Evolutionary conservation across 2,888 invertebrate genomes (phyloP).

Genomic region (Phymatocera aterrima): DNA sequence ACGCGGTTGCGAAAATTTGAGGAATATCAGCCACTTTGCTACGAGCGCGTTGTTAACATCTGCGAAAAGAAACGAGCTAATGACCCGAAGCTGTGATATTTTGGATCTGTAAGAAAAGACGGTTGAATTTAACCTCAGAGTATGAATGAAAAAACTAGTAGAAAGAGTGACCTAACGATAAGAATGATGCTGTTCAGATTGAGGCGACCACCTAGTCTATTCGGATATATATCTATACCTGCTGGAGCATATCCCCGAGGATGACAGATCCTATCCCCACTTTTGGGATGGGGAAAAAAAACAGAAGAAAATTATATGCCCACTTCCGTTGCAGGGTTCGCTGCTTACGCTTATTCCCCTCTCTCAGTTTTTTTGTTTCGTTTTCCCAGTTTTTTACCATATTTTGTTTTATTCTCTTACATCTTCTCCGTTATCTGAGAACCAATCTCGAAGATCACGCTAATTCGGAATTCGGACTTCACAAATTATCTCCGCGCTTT

Average conservation of each 20-base stretch:
- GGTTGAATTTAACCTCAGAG: background rate
- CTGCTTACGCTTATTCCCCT: background rate
- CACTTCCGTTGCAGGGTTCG: constrained; percentile 17
- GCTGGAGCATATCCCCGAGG: background rate
- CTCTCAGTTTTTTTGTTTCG: background rate
- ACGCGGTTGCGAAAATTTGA: too few species aligned
- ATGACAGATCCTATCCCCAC: constrained; percentile 10
- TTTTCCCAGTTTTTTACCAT: too few species aligned
- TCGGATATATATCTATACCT: background rate
- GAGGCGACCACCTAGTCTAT: constrained; percentile 37
- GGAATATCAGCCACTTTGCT: too few species aligned
- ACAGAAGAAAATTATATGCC: background rate
- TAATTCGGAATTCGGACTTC: too few species aligned
- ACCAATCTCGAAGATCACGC: too few species aligned
- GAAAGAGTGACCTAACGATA: constrained; percentile 2
- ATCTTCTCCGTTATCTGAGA: background rate
- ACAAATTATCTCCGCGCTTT: too few species aligned
- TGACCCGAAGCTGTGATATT: background rate
- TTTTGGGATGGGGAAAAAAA: background rate
- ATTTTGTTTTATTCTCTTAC: background rate
- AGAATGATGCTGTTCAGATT: constrained; percentile 3
- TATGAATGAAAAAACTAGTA: constrained; percentile 1
- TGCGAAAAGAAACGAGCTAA: background rate
- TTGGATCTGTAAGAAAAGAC: background rate
- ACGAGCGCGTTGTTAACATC: too few species aligned